Conservation (phyloP, 2,113 vertebrate genomes). For the Bos taurus region ARS-UCD2.0 NC_037332.1:56665001-56665500, state of each 20-base stretch:
- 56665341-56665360: neutral
- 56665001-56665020: neutral
- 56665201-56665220: neutral
- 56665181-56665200: neutral
- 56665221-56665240: neutral
- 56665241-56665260: neutral
- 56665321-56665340: neutral
- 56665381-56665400: neutral
- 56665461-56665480: neutral
- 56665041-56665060: neutral
- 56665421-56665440: neutral
- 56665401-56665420: neutral
- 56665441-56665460: neutral
- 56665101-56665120: rapidly evolving
- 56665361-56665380: neutral
- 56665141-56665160: neutral
- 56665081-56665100: neutral
- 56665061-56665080: neutral
- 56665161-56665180: neutral
- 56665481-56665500: neutral
- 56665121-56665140: neutral
- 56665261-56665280: neutral
- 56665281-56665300: neutral
- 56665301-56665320: neutral
- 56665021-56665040: neutral